Conservation (phyloP, 1,140 invertebrate genomes). For the Hycleus cichorii region DNA sequence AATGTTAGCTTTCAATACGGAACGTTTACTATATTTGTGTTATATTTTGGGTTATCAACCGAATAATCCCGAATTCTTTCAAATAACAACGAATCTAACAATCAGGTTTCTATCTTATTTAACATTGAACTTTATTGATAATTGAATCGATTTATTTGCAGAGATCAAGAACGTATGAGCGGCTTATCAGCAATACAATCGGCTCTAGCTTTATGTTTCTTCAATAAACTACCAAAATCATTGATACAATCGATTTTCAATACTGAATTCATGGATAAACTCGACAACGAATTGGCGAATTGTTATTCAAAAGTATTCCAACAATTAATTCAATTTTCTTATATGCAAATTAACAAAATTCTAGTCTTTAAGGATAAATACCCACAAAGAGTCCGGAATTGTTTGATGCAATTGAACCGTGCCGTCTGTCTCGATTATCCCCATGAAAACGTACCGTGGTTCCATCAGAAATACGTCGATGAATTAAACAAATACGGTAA, state of each 20-base stretch:
- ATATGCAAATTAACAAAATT: slow-evolving; percentile 31
- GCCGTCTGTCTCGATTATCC: slow-evolving; percentile 56
- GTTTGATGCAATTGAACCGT: slow-evolving; percentile 54
- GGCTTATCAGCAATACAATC: slow-evolving; percentile 43
- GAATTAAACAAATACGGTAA: slow-evolving; percentile 30
- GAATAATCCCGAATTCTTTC: slow-evolving; percentile 37
- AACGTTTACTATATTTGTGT: slow-evolving; percentile 43
- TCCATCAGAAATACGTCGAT: slow-evolving; percentile 55
- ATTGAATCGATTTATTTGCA: slow-evolving; percentile 21
- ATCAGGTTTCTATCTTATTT: slow-evolving; percentile 27
- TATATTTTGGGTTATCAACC: slow-evolving; percentile 45
- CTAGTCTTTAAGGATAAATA: slow-evolving; percentile 43
- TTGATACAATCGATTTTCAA: slow-evolving; percentile 48
- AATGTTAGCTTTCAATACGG: slow-evolving; percentile 43
- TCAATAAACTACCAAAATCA: slow-evolving; percentile 41
- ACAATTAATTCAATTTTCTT: not conserved
- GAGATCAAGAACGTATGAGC: slow-evolving; percentile 45
- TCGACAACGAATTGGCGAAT: slow-evolving; percentile 47
- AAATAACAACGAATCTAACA: slow-evolving; percentile 29
- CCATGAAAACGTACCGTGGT: slow-evolving; percentile 55
- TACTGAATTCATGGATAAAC: slow-evolving; percentile 47
- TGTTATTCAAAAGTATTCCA: slow-evolving; percentile 44
- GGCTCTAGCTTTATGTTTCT: slow-evolving; percentile 44
- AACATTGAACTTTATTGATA: not conserved
- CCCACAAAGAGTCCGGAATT: slow-evolving; percentile 44